phyloP scores from a whole-genome alignment of 2,113 vertebrate genomes.

The Pollimyrus isidori region DNA sequence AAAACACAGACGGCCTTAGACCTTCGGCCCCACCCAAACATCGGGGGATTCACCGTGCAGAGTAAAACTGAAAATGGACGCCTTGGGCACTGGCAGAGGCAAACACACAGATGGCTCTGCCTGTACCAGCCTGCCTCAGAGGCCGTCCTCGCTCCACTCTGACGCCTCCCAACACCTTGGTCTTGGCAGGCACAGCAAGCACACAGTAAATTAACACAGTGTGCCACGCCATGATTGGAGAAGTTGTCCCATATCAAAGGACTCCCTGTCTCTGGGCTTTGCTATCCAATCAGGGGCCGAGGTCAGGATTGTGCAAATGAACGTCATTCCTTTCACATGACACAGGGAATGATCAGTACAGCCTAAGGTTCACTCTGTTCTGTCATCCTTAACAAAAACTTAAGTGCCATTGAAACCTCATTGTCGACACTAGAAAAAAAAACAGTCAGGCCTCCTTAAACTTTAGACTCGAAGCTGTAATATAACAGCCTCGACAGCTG shows the following conservation, averaged over 20 bases:
- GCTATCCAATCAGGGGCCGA: neutral
- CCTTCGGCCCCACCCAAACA: neutral
- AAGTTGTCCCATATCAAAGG: neutral
- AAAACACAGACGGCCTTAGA: constrained; percentile 17
- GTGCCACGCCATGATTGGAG: neutral
- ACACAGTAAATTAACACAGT: neutral
- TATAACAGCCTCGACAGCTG: constrained; percentile 38
- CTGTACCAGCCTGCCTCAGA: neutral
- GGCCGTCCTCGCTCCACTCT: neutral
- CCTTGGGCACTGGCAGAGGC: neutral
- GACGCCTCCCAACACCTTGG: neutral
- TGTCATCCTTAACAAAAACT: neutral
- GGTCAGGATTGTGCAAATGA: neutral
- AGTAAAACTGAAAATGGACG: neutral
- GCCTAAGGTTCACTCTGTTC: neutral
- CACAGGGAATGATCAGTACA: neutral
- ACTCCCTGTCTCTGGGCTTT: neutral
- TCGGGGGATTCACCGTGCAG: neutral
- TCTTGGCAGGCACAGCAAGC: neutral
- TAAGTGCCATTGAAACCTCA: neutral
- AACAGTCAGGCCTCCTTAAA: constrained; percentile 37
- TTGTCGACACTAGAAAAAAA: too few species aligned
- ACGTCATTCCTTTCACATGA: neutral
- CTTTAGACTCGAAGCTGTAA: constrained; percentile 29
- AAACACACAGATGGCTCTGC: neutral